Base-by-base conservation (phyloP, 2,797 vertebrate species). In the Anguilla megastoma region DNA sequence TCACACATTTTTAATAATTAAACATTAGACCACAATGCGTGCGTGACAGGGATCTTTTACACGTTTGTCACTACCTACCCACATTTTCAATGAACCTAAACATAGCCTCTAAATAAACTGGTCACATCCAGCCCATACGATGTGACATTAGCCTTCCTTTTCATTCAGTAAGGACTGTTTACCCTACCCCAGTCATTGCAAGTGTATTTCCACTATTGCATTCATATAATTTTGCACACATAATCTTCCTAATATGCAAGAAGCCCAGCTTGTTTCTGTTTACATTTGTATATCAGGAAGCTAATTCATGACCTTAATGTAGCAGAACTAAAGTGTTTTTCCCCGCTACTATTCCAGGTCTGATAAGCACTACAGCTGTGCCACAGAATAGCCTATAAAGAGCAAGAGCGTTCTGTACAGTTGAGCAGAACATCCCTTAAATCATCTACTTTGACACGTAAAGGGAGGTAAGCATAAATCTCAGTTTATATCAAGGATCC, bases 301-400 rank as follows among this genome's bases (percentile, higher is more conserved):
- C 18, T 91, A 87, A 92, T 89, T 92, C 91, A 90, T 90, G 89
- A 85, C 91, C 88, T 90, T 93, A 94, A 94, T 93, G 94, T 89
- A 86, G 90, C 90, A 88, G 89, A 93, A 93, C 56, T 90, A 93
- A 94, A 86, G 88, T 91, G 90, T 93, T 94, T 92, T 93, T 90
- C 90, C 84, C 9, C 60, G 16, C 41, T 85, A 27, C 69, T 84
- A 86, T 89, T 85, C 21, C 85, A 56, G 66, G 85, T 85, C 30
- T 18, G 85, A 79, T 80, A 91, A 90, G 90, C 88, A 90, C 89
- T 84, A 56, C 50, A n/a, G 63, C 45, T 79, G 84, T 27, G 33
- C n/a, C 84, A 88, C 41, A 24, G 48, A 91, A 89, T 89, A 60
- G 58, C 58, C 16, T 60, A 89, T 50, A 91, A 90, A 87, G 79